A percentile compares a stretch with the other conserved stretches of the same genome.
Evolutionary conservation across 1,140 invertebrate species (phyloP).

Genomic region (Drosophila equinoxialis): DNA sequence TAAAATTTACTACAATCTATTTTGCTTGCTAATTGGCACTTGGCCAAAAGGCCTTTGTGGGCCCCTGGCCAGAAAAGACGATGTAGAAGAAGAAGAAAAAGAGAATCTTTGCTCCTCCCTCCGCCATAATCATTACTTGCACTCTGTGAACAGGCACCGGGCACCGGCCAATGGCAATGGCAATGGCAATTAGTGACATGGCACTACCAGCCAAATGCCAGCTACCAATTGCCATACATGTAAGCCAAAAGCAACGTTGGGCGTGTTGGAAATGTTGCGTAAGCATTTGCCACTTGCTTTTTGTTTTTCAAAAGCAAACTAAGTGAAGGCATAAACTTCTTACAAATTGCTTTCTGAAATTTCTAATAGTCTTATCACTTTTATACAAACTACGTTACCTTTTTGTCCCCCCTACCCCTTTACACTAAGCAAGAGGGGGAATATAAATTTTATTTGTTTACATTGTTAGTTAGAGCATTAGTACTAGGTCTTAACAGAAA

Average conservation of each 20-base stretch:
- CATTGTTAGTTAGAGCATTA: too few species aligned
- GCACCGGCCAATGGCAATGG: constrained; percentile 26
- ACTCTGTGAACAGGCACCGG: constrained; percentile 27
- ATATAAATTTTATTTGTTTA: too few species aligned
- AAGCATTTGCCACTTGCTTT: constrained; percentile 15
- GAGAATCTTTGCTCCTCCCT: constrained; percentile 32
- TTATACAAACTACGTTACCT: too few species aligned
- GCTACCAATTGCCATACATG: background rate
- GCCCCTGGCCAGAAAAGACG: constrained; percentile 22
- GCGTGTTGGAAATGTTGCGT: constrained; percentile 3
- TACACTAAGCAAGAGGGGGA: too few species aligned
- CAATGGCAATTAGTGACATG: constrained; percentile 61
- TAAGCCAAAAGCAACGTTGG: background rate
- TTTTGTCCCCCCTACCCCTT: too few species aligned
- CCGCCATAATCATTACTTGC: constrained; percentile 72
- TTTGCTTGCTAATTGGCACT: constrained; percentile 81
- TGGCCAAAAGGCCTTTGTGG: constrained; percentile 59
- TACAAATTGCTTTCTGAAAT: background rate
- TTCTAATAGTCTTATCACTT: too few species aligned
- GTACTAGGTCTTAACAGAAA: too few species aligned
- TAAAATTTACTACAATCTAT: constrained; percentile 81
- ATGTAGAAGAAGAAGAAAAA: constrained; percentile 18
- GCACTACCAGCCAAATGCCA: constrained; percentile 25
- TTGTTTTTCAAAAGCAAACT: background rate
- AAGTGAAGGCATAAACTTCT: background rate